Base-by-base conservation (phyloP, 2,797 vertebrate species). In the Pseudomugil tenellus region DNA sequence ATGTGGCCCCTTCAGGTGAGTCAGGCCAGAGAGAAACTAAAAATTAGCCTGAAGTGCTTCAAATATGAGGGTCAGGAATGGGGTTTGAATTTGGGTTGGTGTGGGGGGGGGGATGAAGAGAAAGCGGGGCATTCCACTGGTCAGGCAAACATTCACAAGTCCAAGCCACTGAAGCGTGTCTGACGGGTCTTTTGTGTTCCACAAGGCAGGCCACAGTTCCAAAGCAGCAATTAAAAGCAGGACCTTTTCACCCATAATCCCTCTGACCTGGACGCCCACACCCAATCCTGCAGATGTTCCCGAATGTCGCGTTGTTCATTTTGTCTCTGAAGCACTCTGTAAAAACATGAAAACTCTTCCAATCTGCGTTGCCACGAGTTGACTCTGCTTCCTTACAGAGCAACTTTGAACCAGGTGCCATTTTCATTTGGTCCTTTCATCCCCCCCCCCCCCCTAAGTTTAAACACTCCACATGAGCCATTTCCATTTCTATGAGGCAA, bases 201-300 rank as follows among this genome's bases (percentile, higher is more conserved):
- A 86, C 85, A 69, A 59, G 87, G 78, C 88, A 90, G 91, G 89
- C 90, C 89, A 87, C 87, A 81, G 93, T 91, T 87, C 90, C 84
- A 89, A 84, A 86, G 85, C 89, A 74, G 91, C 93, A 94, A 94
- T 94, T 94, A 94, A 95, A 91, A 93, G 91, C 88, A 90, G 89
- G 93, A 90, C 89, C 90, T 91, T 93, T 95, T 94, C 91, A 92
- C 93, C 91, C 77, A 70, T 94, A 95, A 95, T 95, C 93, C 90
- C 85, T 84, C 84, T 86, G 91, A 90, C 92, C 87, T 84, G 91
- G 80, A 88, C 80, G 86, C 87, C 79, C 77, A 92, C 87, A 90
- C 91, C 92, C 91, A 93, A 76, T 82, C 86, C 91, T 91, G 92
- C 92, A 96, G 93, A 93, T 95, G 94, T 90, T 88, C 79, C 76